Base-by-base conservation (phyloP, 2,113 vertebrate genomes). In the Nanorana parkeri region DNA sequence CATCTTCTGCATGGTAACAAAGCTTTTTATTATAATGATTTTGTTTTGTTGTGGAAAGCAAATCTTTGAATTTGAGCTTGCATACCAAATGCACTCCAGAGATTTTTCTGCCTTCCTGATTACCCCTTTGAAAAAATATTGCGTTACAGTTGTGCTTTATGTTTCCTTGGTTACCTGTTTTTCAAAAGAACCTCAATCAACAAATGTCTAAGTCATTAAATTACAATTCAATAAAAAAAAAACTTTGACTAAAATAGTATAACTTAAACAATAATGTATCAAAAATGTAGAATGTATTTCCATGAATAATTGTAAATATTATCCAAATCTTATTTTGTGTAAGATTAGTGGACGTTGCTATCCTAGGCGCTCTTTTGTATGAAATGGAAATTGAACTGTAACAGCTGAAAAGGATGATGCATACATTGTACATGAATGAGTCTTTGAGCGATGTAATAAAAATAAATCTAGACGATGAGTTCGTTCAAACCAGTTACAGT, bases 101-200 rank as follows among this genome's bases (percentile, higher is more conserved):
- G 61, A 55, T 16, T 52, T 15, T 11, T 55, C 8, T n/a, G 13
- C 19, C 17, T 51, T 67, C 63, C 32, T 54, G 36, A 64, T 77
- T 52, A 67, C 24, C 61, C 47, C 26, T 55, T n/a, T 55, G n/a
- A 10, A 56, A 28, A 41, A 41, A 55, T 17, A 67, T 67, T 78
- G 21, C 1, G 55, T 67, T 78, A 78, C 51, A 55, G 19, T 78
- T 24, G 55, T 78, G 21, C 41, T 32, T 51, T 78, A 28, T 66
- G 26, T 67, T 29, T 54, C 36, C 61, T 19, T 67, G 20, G 36
- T 23, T 24, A 67, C 19, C n/a, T 67, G 55, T 58, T 56, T 23
- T 29, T 78, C 32, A 20, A 66, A 67, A 32, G 24, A 67, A 20
- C 47, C 16, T 20, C 55, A 54, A 55, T 36, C 47, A 67, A 67